These are phyloP conservation scores for Bedellia somnulentella DNA, from an alignment of 2,888 invertebrate species.

Conservation along the genomic window DNA sequence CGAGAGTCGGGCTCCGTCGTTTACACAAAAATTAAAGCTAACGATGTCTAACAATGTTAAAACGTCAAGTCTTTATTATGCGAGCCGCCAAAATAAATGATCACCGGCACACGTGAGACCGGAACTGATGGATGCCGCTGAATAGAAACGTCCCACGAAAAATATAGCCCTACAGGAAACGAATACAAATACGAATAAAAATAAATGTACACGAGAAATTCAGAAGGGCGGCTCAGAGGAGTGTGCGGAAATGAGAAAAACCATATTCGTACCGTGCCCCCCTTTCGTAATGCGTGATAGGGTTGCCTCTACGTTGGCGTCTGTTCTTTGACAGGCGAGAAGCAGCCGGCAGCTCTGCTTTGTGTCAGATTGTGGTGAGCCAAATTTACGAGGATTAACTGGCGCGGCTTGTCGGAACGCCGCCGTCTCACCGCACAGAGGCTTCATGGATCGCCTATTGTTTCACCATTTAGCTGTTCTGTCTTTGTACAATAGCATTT, in stretches of 20 bases:
- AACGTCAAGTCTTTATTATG: slow-evolving; percentile 10
- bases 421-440: neutral
- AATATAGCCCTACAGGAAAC: slow-evolving; percentile 47
- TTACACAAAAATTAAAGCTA: slow-evolving; percentile 7
- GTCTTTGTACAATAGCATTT: slow-evolving; percentile 22
- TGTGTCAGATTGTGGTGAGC: slow-evolving; percentile 33
- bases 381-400: slow-evolving; percentile 32
- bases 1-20: slow-evolving; percentile 4
- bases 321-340: slow-evolving; percentile 1
- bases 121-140: slow-evolving; percentile 10
- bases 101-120: slow-evolving; percentile 9
- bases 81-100: slow-evolving; percentile 10
- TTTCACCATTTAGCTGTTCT: neutral
- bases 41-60: slow-evolving; percentile 6
- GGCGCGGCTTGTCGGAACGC: slow-evolving; percentile 13
- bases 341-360: slow-evolving; percentile 19
- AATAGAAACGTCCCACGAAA: slow-evolving; percentile 38
- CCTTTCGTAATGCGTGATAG: slow-evolving; percentile 9
- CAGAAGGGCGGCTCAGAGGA: slow-evolving; percentile 10
- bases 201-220: slow-evolving; percentile 41
- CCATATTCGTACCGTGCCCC: slow-evolving; percentile 34
- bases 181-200: slow-evolving; percentile 56
- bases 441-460: neutral
- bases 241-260: slow-evolving; percentile 42
- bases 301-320: slow-evolving; percentile 9